phyloP scores from a whole-genome alignment of 2,113 vertebrate genomes.

The Poeciliopsis turrubarensis region DNA sequence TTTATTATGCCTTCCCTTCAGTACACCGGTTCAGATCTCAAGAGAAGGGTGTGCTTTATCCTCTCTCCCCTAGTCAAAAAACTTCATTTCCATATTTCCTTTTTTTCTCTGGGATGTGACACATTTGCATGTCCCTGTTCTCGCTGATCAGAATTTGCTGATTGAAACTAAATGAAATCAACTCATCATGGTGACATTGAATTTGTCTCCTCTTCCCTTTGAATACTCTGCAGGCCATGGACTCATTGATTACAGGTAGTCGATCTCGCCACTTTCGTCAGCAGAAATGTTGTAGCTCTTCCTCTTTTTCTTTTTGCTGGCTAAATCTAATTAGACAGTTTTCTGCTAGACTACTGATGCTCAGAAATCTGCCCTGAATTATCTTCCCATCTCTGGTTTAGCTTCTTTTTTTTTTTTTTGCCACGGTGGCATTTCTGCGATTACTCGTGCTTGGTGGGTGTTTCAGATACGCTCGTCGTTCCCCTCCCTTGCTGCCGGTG shows the following conservation, averaged over 20 bases:
- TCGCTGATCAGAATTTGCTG: conserved; percentile 80
- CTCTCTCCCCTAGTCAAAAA: conserved; percentile 71
- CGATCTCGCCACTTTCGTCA: conserved; percentile 73
- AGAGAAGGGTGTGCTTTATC: conserved; percentile 68
- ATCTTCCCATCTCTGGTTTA: conserved; percentile 76
- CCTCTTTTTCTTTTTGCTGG: conserved; percentile 34
- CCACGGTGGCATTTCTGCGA: conserved; percentile 73
- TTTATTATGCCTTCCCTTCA: conserved; percentile 77
- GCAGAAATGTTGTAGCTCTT: conserved; percentile 69
- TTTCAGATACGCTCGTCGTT: conserved; percentile 56
- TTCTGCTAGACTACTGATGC: conserved; percentile 59
- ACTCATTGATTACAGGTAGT: conserved; percentile 81
- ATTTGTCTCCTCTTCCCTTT: conserved; percentile 72
- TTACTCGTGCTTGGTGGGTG: conserved; percentile 63
- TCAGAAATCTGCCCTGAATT: conserved; percentile 72
- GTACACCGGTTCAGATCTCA: conserved; percentile 73
- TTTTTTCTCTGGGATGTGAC: conserved; percentile 67
- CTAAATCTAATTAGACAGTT: conserved; percentile 67
- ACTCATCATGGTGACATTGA: conserved; percentile 76
- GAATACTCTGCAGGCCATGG: conserved; percentile 64
- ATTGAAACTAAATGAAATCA: conserved; percentile 81
- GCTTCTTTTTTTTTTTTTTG: conserved; percentile 70
- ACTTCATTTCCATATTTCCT: conserved; percentile 78
- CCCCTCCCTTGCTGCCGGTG: conserved; percentile 38
- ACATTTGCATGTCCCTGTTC: conserved; percentile 77